A percentile compares a stretch with the other conserved stretches of the same genome.
Conservation (phyloP, 2,888 invertebrate species). For the Apotomis capreana region DNA sequence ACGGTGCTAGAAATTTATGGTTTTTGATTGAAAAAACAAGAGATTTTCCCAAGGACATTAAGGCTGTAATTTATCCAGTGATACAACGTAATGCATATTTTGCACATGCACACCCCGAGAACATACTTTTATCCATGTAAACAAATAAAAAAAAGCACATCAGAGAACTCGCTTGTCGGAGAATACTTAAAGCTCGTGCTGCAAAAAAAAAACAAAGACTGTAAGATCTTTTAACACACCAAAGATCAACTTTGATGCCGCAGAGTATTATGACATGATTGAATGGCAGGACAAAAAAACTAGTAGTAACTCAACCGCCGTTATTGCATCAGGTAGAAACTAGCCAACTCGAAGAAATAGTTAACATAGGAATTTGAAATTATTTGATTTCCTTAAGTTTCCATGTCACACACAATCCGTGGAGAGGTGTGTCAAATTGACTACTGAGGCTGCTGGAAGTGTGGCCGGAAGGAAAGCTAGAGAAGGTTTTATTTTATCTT, state of each 20-base stretch:
- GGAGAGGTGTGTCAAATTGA: constrained; percentile 20
- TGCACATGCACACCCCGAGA: background rate
- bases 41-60: constrained; percentile 8
- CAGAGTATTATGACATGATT: constrained; percentile 15
- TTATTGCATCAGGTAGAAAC: too few relatives aligned
- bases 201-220: background rate
- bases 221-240: constrained; percentile 6
- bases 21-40: constrained; percentile 3
- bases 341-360: too few relatives aligned
- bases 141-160: constrained; percentile 2
- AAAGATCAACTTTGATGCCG: constrained; percentile 16
- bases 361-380: background rate
- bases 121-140: background rate
- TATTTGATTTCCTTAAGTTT: constrained; percentile 19
- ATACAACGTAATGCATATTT: constrained; percentile 6
- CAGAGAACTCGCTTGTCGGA: background rate
- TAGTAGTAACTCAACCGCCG: too few relatives aligned
- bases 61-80: constrained; percentile 1
- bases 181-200: background rate
- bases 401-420: constrained; percentile 21
- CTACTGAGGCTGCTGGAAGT: constrained; percentile 7
- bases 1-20: constrained; percentile 17
- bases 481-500: background rate
- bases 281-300: background rate
- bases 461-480: background rate